These are phyloP conservation scores for Ips nitidus DNA, from an alignment of 1,140 invertebrate species.

Conservation along the genomic window DNA sequence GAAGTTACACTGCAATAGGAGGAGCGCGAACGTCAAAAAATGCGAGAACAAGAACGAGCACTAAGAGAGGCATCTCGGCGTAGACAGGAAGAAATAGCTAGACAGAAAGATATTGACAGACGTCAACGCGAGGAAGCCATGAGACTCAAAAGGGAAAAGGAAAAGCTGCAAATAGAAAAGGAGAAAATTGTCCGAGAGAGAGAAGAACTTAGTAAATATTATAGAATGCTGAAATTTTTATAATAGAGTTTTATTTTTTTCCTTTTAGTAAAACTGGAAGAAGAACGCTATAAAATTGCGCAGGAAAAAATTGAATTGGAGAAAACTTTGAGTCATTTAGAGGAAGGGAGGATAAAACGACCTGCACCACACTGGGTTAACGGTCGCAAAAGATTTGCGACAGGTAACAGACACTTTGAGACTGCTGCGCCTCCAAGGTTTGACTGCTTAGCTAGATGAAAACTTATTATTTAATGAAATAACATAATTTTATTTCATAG, in stretches of 20 bases:
- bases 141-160: conserved; percentile 74
- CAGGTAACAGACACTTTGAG: conserved; percentile 41
- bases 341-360: conserved; percentile 54
- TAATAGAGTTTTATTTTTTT: background rate
- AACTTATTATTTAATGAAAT: conserved; percentile 1
- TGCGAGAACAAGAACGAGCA: conserved; percentile 74
- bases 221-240: no score
- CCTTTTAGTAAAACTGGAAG: conserved; percentile 65
- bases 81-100: conserved; percentile 67
- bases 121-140: conserved; percentile 78
- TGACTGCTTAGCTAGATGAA: conserved; percentile 37
- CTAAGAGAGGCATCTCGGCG: conserved; percentile 79
- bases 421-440: conserved; percentile 49
- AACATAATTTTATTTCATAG: conserved; percentile 29
- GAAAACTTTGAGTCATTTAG: conserved; percentile 65
- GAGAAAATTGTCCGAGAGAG: conserved; percentile 78
- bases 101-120: conserved; percentile 75
- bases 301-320: conserved; percentile 80
- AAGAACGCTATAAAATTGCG: conserved; percentile 81
- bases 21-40: conserved; percentile 75
- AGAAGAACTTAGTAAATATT: conserved; percentile 62
- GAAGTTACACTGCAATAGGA: conserved; percentile 53
- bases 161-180: conserved; percentile 73
- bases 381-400: conserved; percentile 41
- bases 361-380: conserved; percentile 51